Percentiles rank a stretch among this genome's conserved stretches.
Conservation (phyloP, 2,113 vertebrate genomes). For the Melanocharis versteri region DNA sequence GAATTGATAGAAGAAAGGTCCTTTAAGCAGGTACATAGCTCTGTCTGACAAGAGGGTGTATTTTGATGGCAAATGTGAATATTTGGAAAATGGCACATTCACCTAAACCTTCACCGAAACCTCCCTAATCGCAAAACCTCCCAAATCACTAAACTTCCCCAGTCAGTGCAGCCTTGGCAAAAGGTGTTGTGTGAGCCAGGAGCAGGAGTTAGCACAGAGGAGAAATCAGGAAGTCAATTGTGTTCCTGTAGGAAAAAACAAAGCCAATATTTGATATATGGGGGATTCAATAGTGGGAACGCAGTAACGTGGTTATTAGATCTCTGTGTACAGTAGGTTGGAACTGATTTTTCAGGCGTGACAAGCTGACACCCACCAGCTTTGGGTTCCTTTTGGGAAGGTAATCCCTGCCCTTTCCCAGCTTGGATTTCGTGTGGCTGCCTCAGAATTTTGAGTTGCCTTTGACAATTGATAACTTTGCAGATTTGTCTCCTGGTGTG, state of each 20-base stretch:
- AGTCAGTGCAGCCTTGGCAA: neutral
- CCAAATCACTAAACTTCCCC: neutral
- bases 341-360: neutral
- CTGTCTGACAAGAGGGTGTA: neutral
- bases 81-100: neutral
- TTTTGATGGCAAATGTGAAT: neutral
- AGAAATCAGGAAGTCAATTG: neutral
- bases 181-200: neutral
- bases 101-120: neutral
- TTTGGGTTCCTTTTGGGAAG: neutral
- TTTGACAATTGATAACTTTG: neutral
- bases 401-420: neutral
- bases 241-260: neutral
- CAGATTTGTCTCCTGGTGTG: neutral
- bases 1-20: neutral
- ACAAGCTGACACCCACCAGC: neutral
- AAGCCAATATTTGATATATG: neutral
- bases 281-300: neutral
- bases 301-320: neutral
- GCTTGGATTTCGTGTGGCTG: neutral
- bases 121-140: neutral
- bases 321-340: neutral
- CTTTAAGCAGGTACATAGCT: fast-evolving
- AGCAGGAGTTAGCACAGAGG: neutral
- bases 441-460: neutral